Evolutionary conservation across 2,888 invertebrate genomes (phyloP).

Genomic region (Nipponacmea schrenckii): DNA sequence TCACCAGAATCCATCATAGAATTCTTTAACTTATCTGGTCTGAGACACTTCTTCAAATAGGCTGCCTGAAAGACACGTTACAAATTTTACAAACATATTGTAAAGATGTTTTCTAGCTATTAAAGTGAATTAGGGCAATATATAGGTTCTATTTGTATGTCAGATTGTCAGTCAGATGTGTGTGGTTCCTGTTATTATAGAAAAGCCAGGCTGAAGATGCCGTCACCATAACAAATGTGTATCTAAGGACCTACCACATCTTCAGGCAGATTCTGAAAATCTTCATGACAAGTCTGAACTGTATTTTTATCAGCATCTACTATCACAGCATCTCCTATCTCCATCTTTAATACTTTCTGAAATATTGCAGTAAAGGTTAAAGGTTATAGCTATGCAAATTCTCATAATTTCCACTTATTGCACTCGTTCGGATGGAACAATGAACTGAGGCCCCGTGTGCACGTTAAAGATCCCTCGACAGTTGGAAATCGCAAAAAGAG

Average conservation of each 20-base stretch:
- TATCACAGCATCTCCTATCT: slow-evolving; percentile 93
- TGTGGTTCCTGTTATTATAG: slow-evolving; percentile 37
- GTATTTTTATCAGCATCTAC: slow-evolving; percentile 91
- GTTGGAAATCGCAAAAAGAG: too few relatives aligned
- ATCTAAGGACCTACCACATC: slow-evolving; percentile 81
- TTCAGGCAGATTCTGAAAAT: slow-evolving; percentile 86
- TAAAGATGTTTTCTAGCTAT: too few relatives aligned
- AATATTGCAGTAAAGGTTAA: slow-evolving; percentile 6
- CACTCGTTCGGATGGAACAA: too few relatives aligned
- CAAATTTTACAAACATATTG: not conserved
- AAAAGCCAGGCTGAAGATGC: slow-evolving; percentile 9
- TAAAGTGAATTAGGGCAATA: too few relatives aligned
- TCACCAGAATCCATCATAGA: slow-evolving; percentile 75
- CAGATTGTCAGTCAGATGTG: too few relatives aligned
- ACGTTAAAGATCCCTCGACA: too few relatives aligned
- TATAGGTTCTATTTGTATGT: too few relatives aligned
- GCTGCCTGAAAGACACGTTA: slow-evolving; percentile 73
- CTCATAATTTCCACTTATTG: not conserved
- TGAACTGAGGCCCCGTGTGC: too few relatives aligned
- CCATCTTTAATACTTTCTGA: slow-evolving; percentile 81
- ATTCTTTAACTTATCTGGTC: slow-evolving; percentile 73
- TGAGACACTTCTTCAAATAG: slow-evolving; percentile 80
- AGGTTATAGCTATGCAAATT: not conserved
- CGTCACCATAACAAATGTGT: not conserved
- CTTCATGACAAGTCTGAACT: slow-evolving; percentile 88